phyloP scores from a whole-genome alignment of 2,797 vertebrate species.

The Phoeniculus purpureus region DNA sequence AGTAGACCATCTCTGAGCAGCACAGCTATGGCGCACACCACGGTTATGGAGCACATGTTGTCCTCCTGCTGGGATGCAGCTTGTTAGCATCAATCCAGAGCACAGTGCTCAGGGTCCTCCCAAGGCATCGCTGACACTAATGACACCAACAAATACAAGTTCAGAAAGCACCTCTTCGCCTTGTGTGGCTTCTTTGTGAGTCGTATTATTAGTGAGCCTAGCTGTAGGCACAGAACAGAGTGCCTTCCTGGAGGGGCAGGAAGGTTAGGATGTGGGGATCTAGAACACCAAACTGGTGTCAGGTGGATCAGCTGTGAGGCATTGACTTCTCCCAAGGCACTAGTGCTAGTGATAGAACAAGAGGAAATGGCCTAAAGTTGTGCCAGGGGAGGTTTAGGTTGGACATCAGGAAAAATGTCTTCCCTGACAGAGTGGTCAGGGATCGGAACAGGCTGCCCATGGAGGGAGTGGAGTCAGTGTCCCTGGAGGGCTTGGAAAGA shows the following conservation, averaged over 20 bases:
- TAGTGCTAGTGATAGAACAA: no score
- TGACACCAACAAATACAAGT: neutral
- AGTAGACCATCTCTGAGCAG: neutral
- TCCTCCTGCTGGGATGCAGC: slow-evolving; percentile 44
- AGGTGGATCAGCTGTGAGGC: neutral
- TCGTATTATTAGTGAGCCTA: neutral
- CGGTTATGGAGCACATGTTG: neutral
- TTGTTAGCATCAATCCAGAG: slow-evolving; percentile 26
- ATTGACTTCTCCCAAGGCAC: no score
- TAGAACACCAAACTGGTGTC: neutral
- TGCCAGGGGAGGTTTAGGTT: no score
- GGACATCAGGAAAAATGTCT: no score
- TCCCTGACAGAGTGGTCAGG: no score
- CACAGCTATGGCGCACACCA: no score
- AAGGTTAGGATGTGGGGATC: neutral
- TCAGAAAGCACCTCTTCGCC: neutral
- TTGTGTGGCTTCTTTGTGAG: neutral
- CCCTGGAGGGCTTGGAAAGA: no score
- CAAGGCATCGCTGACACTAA: neutral
- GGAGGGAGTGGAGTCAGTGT: no score
- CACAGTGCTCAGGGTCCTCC: neutral
- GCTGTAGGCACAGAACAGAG: neutral
- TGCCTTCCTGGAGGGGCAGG: neutral
- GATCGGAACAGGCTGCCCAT: no score
- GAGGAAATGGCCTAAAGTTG: no score